Percentiles rank a stretch among this genome's conserved stretches.
These are phyloP conservation scores for Perithous albicinctus DNA, from an alignment of 2,888 invertebrate species.

Conservation along the genomic window DNA sequence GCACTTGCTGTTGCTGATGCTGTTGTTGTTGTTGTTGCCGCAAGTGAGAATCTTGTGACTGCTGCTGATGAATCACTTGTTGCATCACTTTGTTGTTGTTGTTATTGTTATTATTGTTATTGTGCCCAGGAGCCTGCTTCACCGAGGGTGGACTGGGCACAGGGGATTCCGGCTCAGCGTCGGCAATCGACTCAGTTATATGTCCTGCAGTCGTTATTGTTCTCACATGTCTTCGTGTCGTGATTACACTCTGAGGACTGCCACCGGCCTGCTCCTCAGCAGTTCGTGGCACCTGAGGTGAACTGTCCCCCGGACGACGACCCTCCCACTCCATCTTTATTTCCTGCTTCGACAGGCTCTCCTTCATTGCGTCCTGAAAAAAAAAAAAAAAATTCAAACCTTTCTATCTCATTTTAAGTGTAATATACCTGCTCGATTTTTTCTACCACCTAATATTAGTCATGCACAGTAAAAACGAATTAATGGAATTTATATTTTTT, in stretches of 20 bases:
- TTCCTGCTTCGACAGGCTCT: slow-evolving; percentile 80
- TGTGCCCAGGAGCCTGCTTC: slow-evolving; percentile 50
- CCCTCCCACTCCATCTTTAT: slow-evolving; percentile 82
- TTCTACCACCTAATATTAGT: neutral
- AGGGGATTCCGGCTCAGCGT: slow-evolving; percentile 78
- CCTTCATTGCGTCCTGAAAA: slow-evolving; percentile 82
- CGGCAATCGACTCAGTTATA: slow-evolving; percentile 84
- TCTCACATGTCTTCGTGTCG: slow-evolving; percentile 86
- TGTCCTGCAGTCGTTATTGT: slow-evolving; percentile 88
- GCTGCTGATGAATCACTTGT: slow-evolving; percentile 81
- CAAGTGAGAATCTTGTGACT: slow-evolving; percentile 78
- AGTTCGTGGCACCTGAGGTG: slow-evolving; percentile 71
- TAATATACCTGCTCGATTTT: neutral
- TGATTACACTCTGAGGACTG: slow-evolving; percentile 86
- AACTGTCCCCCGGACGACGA: slow-evolving; percentile 73
- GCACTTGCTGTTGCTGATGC: slow-evolving; percentile 83
- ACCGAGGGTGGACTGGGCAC: slow-evolving; percentile 70
- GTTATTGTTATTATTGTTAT: slow-evolving; percentile 65
- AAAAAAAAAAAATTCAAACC: slow-evolving; percentile 58
- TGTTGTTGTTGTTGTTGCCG: slow-evolving; percentile 80
- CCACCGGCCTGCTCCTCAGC: slow-evolving; percentile 75
- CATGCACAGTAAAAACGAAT: too few relatives aligned
- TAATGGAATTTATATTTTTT: too few relatives aligned
- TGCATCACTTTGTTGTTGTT: slow-evolving; percentile 69
- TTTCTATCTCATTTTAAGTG: neutral